Evolutionary conservation across 2,113 vertebrate genomes (phyloP).

Genomic region (Pungitius pungitius): DNA sequence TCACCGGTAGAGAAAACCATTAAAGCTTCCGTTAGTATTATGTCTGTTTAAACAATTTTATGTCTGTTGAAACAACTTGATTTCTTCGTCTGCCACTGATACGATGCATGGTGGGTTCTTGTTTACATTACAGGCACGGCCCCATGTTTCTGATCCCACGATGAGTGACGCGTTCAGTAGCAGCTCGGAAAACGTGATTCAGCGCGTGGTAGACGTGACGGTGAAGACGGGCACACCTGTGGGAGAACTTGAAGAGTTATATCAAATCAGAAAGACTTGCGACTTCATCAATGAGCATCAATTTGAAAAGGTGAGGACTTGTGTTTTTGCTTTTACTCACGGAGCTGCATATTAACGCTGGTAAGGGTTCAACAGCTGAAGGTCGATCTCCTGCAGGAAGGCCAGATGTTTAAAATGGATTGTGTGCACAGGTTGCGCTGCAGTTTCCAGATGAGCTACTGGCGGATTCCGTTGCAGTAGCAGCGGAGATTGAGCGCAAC

Average conservation of each 20-base stretch:
- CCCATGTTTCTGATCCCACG: background rate
- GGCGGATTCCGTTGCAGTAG: conserved; percentile 81
- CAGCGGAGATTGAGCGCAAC: conserved; percentile 80
- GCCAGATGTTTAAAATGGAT: background rate
- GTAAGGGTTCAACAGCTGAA: too few species aligned
- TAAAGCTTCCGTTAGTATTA: background rate
- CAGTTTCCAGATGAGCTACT: conserved; percentile 94
- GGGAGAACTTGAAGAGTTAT: conserved; percentile 65
- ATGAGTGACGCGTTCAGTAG: conserved; percentile 80
- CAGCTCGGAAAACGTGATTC: conserved; percentile 75
- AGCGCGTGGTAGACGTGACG: conserved; percentile 58
- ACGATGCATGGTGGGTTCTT: background rate
- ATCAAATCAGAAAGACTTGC: conserved; percentile 75
- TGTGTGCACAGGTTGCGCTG: conserved; percentile 87
- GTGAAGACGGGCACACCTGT: conserved; percentile 9
- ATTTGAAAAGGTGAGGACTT: conserved; percentile 70
- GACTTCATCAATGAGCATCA: conserved; percentile 69
- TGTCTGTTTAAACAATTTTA: background rate
- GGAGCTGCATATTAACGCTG: background rate
- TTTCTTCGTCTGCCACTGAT: background rate
- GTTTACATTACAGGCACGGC: conserved; percentile 8
- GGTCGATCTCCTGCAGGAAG: background rate
- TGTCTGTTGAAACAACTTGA: background rate
- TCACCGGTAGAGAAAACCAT: background rate
- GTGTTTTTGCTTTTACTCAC: background rate